Evolutionary conservation across 2,888 invertebrate species (phyloP).

Genomic region (Cosmorhoe ocellata): DNA sequence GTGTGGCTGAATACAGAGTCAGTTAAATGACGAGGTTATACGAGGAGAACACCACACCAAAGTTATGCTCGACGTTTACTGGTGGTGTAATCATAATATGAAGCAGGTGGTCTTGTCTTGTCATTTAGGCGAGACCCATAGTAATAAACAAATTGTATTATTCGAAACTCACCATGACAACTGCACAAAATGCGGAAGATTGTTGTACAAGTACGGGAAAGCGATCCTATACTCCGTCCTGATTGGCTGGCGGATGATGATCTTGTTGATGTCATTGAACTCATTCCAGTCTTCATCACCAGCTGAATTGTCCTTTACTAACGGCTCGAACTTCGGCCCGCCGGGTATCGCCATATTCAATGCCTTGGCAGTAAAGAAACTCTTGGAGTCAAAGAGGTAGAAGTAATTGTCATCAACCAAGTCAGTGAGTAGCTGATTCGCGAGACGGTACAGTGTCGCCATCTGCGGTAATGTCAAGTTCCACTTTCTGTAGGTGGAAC

Average conservation of each 20-base stretch:
- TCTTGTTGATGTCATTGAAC: conserved; percentile 99
- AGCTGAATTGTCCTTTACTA: conserved; percentile 98
- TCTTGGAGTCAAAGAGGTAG: conserved; percentile 99
- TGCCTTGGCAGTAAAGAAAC: conserved; percentile 99
- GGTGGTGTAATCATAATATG: too few species aligned
- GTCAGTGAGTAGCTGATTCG: conserved; percentile 98
- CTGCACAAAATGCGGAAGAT: conserved; percentile 98
- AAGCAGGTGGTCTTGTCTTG: too few species aligned
- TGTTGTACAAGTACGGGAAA: conserved; percentile 99
- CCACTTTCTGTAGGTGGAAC: conserved; percentile 98
- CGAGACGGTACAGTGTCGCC: conserved; percentile 98
- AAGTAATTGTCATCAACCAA: conserved; percentile 99
- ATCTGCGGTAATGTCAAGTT: conserved; percentile 97
- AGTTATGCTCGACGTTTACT: too few species aligned
- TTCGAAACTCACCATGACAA: conserved; percentile 92
- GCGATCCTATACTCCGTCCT: conserved; percentile 99
- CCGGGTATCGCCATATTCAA: conserved; percentile 99
- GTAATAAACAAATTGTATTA: neutral
- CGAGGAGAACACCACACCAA: too few species aligned
- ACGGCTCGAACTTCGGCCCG: conserved; percentile 99
- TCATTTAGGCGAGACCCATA: too few species aligned
- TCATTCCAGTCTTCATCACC: conserved; percentile 99
- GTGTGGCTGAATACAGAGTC: too few species aligned
- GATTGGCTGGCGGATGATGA: conserved; percentile 99
- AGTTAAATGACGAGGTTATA: too few species aligned